Conservation (phyloP, 2,113 vertebrate genomes). For the Callipepla squamata region DNA sequence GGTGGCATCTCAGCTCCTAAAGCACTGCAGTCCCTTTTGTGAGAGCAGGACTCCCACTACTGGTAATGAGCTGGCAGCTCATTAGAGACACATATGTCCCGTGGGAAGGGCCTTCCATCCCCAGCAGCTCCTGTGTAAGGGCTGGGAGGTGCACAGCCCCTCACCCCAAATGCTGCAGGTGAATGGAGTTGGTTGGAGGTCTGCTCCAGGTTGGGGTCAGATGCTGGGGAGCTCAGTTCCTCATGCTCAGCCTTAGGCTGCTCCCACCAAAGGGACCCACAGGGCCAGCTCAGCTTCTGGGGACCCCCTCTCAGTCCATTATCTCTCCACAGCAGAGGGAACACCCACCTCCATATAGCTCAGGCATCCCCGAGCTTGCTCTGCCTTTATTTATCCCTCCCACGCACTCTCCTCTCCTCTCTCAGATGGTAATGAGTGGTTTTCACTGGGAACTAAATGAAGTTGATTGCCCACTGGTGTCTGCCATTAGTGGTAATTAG, state of each 20-base stretch:
- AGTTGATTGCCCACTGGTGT: slow-evolving; percentile 93
- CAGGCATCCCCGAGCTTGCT: background rate
- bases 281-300: background rate
- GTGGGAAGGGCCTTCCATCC: background rate
- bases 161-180: background rate
- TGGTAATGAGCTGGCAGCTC: slow-evolving; percentile 53
- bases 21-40: background rate
- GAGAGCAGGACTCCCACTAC: slow-evolving; percentile 64
- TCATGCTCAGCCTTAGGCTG: background rate
- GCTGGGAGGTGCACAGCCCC: background rate
- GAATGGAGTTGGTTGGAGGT: background rate
- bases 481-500: slow-evolving; percentile 99
- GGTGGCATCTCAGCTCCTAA: background rate
- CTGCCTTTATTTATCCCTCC: slow-evolving; percentile 43
- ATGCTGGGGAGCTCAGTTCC: background rate
- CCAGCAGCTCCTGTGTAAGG: background rate
- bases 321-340: background rate
- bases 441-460: slow-evolving; percentile 94
- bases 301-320: background rate
- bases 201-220: background rate
- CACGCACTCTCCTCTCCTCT: background rate
- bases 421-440: slow-evolving; percentile 77
- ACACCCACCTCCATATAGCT: background rate
- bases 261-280: background rate
- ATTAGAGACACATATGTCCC: background rate